Base-by-base conservation (phyloP, 1,140 invertebrate species). In the Cotesia typhae region DNA sequence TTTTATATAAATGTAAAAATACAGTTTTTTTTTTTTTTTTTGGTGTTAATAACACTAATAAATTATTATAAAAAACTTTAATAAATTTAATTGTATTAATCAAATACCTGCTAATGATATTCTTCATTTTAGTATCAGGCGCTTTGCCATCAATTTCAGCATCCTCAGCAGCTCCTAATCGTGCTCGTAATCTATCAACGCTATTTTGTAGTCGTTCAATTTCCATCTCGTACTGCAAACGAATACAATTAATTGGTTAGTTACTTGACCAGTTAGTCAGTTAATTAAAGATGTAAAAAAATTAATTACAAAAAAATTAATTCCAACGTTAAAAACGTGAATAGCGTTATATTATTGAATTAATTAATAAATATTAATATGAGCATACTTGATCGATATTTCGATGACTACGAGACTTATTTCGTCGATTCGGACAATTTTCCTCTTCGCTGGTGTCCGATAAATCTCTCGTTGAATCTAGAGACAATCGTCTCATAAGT, bases 201-300 rank as follows among this genome's bases (percentile, higher is more conserved):
- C 92, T 93, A 80, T 90, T 89, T 81, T 94, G 92, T 81, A 94
- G 85, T 84, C 92, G 89, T 86, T 93, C 91, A 77, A 94, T 94
- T 88, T 94, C 92, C 72, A 92, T 90, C 85, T 94, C 92, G 78
- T 90, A 90, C 88, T 90, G 83, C 74, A 85, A 87, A 82, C 75
- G 75, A 83, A 83, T 76, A 75, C 80, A 66, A 65, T 77, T 75
- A 71, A 52, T 67, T 73, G 83, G 85, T 85, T 87, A 87, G 85
- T 86, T 81, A 87, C 85, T 79, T 9, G 52, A 60, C n/a, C 41
- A 37, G 59, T 66, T 47, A 51, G 64, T 52, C 61, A 36, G 59
- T 28, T 20, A 66, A 4, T 35, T 41, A 55, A 7, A 17, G 3
- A 59, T 57, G 60, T 59, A 67, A 14, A 14, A 14, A 14, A 72